Base-by-base conservation (phyloP, 2,113 vertebrate species). In the Rhynchopsitta pachyrhyncha region DNA sequence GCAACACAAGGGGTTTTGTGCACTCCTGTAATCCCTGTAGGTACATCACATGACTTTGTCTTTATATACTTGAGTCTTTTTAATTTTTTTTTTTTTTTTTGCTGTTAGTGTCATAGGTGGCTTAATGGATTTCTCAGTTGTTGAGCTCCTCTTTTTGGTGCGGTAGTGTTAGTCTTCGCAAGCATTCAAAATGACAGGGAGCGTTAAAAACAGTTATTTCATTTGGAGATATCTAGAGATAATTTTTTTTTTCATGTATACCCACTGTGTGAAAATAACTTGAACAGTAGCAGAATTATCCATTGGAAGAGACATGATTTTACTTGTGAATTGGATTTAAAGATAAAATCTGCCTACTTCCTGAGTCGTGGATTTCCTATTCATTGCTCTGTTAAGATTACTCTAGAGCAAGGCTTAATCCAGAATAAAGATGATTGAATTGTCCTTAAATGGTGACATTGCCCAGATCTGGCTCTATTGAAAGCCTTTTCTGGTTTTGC, bases 261-360 rank as follows among this genome's bases (percentile, higher is more conserved):
- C 49, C 53, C 57, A 78, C 80, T 89, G 53, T 94, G 86, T 96
- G 94, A 96, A 94, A 96, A 94, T 96, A 95, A 73, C 73, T 84
- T 49, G 75, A 95, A 81, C 47, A 81, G 86, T 46, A 76, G 57
- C 81, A 86, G 80, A 93, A 90, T 84, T 73, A 89, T 68, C 81
- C 67, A 27, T 47, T 91, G 55, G 92, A 53, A 94, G 74, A 67
- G 80, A 87, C 63, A 49, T 77, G 39, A 93, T 96, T 96, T 94
- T 87, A 52, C 91, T 90, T 90, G 64, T 88, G 96, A 96, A 94
- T 96, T 94, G 39, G 10, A 28, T 94, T 88, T 94, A 88, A 94
- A 96, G 84, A 95, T 94, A 76, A 93, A 87, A 93, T 95, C 82
- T 81, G 52, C 69, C 69, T 78, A n/a, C n/a, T 86, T 93, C 62